Evolutionary conservation across 2,888 invertebrate genomes (phyloP).

Genomic region (Agrilus cyanescens): DNA sequence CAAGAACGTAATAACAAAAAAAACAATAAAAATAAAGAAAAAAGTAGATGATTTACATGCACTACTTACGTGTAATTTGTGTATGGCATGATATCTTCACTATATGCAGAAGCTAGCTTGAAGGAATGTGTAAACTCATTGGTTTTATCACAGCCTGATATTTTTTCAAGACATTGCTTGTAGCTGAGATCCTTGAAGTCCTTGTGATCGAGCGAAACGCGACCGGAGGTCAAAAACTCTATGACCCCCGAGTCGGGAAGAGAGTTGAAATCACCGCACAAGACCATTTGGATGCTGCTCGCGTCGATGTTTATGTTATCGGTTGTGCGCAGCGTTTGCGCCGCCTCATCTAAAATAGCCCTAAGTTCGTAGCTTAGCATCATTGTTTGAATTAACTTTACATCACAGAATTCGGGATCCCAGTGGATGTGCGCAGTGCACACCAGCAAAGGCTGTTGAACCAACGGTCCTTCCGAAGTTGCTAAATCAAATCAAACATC

Average conservation of each 20-base stretch:
- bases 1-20: slow-evolving; percentile 25
- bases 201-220: slow-evolving; percentile 81
- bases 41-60: not conserved
- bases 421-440: slow-evolving; percentile 99
- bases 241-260: slow-evolving; percentile 96
- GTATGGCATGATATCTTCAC: slow-evolving; percentile 91
- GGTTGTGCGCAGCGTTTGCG: slow-evolving; percentile 57
- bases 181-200: slow-evolving; percentile 96
- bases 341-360: slow-evolving; percentile 75
- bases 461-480: slow-evolving; percentile 62
- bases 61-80: slow-evolving; percentile 91
- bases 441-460: slow-evolving; percentile 79
- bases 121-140: slow-evolving; percentile 93
- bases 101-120: slow-evolving; percentile 89
- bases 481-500: slow-evolving; percentile 17
- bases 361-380: slow-evolving; percentile 94
- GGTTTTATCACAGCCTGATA: slow-evolving; percentile 67
- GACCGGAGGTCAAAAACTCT: slow-evolving; percentile 86
- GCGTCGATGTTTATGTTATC: slow-evolving; percentile 60
- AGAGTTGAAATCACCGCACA: slow-evolving; percentile 98
- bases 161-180: slow-evolving; percentile 79
- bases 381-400: slow-evolving; percentile 98
- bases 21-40: not conserved
- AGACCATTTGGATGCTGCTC: slow-evolving; percentile 75
- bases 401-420: slow-evolving; percentile 99